Conservation (phyloP, 2,797 vertebrate genomes). For the Pangasius macronema region DNA sequence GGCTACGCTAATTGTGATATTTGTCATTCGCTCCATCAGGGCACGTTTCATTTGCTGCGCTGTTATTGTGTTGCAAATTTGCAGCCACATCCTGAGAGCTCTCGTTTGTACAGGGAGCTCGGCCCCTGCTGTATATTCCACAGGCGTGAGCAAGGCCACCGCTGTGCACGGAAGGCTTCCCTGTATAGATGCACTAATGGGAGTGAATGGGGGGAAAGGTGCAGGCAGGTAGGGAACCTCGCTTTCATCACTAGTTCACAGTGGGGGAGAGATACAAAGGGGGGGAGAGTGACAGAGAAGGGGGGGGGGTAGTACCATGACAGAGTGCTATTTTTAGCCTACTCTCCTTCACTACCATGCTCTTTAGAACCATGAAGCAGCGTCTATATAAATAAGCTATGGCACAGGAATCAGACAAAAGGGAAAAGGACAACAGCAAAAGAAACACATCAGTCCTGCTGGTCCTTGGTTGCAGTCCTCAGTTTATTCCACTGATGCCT, state of each 20-base stretch:
- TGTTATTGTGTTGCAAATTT: constrained; percentile 55
- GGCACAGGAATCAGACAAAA: constrained; percentile 25
- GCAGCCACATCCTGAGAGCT: constrained; percentile 32
- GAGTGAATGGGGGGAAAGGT: constrained; percentile 28
- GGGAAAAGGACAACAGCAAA: constrained; percentile 9
- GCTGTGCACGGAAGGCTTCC: constrained; percentile 29
- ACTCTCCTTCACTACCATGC: constrained; percentile 49
- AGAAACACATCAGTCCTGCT: neutral
- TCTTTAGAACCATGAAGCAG: constrained; percentile 45
- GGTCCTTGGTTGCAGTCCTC: no score
- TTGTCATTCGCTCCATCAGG: constrained; percentile 69
- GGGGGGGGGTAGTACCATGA: constrained; percentile 23
- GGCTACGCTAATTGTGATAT: constrained; percentile 67
- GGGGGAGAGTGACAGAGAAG: constrained; percentile 16
- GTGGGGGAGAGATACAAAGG: constrained; percentile 30
- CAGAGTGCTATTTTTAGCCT: constrained; percentile 49
- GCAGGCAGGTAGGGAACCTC: constrained; percentile 34
- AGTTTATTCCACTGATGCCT: neutral
- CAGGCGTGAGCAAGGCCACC: constrained; percentile 14
- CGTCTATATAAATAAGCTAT: constrained; percentile 45
- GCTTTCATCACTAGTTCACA: constrained; percentile 31
- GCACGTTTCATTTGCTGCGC: constrained; percentile 63
- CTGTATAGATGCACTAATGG: constrained; percentile 38
- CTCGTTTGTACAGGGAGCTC: constrained; percentile 33
- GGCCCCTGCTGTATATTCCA: constrained; percentile 30